phyloP scores from a whole-genome alignment of 2,888 invertebrate genomes.

The Drosophila peninsularis region DNA sequence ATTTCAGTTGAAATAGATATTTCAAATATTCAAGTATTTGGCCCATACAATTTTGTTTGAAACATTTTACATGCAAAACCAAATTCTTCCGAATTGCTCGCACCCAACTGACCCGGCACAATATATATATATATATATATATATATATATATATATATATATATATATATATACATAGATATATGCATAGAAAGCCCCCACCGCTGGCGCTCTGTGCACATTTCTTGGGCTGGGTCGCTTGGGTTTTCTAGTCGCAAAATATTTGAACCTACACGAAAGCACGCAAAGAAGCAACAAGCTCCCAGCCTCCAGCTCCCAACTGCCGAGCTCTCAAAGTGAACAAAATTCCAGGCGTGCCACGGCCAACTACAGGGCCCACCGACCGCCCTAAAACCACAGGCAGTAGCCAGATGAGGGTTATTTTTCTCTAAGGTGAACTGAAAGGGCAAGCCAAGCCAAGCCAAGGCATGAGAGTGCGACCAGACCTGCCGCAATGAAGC shows the following conservation, averaged over 20 bases:
- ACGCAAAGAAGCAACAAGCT: slow-evolving; percentile 64
- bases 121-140: not conserved
- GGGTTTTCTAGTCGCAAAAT: slow-evolving; percentile 49
- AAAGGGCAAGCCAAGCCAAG: not conserved
- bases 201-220: slow-evolving; percentile 5
- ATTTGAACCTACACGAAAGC: slow-evolving; percentile 61
- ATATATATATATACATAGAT: not conserved
- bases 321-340: slow-evolving; percentile 55
- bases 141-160: not conserved
- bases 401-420: not conserved
- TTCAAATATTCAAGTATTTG: slow-evolving; percentile 34
- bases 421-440: slow-evolving; percentile 1
- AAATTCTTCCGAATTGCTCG: slow-evolving; percentile 31
- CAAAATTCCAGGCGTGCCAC: slow-evolving; percentile 62
- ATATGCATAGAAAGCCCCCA: not conserved
- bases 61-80: slow-evolving; percentile 29
- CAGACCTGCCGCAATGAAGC: slow-evolving; percentile 35
- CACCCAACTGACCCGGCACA: slow-evolving; percentile 29
- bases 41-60: slow-evolving; percentile 15
- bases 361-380: slow-evolving; percentile 21
- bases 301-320: slow-evolving; percentile 6
- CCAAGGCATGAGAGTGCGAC: not conserved
- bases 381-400: slow-evolving; percentile 9
- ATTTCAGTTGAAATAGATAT: slow-evolving; percentile 32
- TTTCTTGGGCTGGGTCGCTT: slow-evolving; percentile 28